Conservation (phyloP, 1,140 invertebrate genomes). For the Euwallacea similis region DNA sequence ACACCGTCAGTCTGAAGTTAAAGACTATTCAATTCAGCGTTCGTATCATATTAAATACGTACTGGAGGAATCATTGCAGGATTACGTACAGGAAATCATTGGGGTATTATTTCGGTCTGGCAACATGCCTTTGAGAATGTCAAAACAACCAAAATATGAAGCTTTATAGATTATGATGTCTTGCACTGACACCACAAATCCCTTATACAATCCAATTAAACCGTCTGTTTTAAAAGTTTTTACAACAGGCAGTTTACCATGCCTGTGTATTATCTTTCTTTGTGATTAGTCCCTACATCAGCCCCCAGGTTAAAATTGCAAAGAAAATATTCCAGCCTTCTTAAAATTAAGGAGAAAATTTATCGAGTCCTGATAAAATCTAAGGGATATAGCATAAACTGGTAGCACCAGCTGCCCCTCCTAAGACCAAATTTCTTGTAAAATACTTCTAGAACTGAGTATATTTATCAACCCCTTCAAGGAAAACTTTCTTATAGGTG, state of each 20-base stretch:
- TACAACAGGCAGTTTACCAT: conserved; percentile 76
- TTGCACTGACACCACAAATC: conserved; percentile 88
- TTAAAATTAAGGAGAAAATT: conserved; percentile 23
- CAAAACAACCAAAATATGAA: conserved; percentile 91
- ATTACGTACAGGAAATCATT: conserved; percentile 70
- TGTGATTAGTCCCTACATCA: conserved; percentile 77
- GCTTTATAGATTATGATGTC: conserved; percentile 87
- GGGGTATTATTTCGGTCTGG: conserved; percentile 81
- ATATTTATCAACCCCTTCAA: conserved; percentile 83
- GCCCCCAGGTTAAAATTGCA: conserved; percentile 67
- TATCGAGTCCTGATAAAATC: conserved; percentile 93
- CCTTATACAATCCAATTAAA: conserved; percentile 80
- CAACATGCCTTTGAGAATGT: conserved; percentile 86
- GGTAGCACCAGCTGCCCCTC: conserved; percentile 91
- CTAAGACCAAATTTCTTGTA: conserved; percentile 84
- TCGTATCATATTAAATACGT: conserved; percentile 38
- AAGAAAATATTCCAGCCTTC: not conserved
- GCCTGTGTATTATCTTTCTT: conserved; percentile 79
- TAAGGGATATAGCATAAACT: conserved; percentile 91
- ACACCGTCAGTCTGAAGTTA: conserved; percentile 47
- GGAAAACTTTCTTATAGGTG: conserved; percentile 81
- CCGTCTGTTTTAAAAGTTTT: conserved; percentile 87
- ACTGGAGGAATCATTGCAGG: conserved; percentile 83
- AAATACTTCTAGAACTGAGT: conserved; percentile 86
- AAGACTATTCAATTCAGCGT: not conserved